Conservation (phyloP, 1,140 invertebrate species). For the Bombus soroeensis region DNA sequence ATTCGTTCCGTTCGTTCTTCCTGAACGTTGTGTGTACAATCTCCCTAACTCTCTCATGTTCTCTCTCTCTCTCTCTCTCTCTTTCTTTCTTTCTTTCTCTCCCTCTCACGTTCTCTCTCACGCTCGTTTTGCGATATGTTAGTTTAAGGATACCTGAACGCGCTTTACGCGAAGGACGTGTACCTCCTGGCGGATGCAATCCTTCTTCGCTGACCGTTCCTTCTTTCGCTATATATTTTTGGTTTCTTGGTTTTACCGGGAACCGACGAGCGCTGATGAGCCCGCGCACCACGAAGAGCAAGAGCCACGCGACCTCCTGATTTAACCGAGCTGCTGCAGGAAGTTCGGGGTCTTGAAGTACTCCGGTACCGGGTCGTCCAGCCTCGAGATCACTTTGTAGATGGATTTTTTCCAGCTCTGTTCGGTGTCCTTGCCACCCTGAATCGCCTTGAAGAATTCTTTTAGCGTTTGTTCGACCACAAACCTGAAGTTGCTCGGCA, state of each 20-base stretch:
- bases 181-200: constrained; percentile 66
- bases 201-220: constrained; percentile 67
- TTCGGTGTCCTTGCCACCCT: constrained; percentile 97
- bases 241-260: constrained; percentile 53
- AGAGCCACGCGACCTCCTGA: constrained; percentile 74
- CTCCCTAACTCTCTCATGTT: constrained; percentile 16
- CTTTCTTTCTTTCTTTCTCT: constrained; percentile 8
- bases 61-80: constrained; percentile 12
- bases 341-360: constrained; percentile 99
- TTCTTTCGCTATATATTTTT: constrained; percentile 20
- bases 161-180: constrained; percentile 69
- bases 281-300: constrained; percentile 74
- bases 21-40: constrained; percentile 21
- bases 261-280: constrained; percentile 63
- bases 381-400: constrained; percentile 99
- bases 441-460: constrained; percentile 99
- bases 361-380: constrained; percentile 99
- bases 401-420: constrained; percentile 99
- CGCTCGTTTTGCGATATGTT: constrained; percentile 73
- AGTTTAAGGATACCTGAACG: constrained; percentile 74
- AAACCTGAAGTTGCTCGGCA: constrained; percentile 97
- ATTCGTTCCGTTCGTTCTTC: constrained; percentile 2
- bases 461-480: constrained; percentile 98
- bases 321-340: constrained; percentile 98
- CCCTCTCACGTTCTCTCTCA: constrained; percentile 51